Evolutionary conservation across 2,113 vertebrate species (phyloP).

Genomic region (Tyto alba): DNA sequence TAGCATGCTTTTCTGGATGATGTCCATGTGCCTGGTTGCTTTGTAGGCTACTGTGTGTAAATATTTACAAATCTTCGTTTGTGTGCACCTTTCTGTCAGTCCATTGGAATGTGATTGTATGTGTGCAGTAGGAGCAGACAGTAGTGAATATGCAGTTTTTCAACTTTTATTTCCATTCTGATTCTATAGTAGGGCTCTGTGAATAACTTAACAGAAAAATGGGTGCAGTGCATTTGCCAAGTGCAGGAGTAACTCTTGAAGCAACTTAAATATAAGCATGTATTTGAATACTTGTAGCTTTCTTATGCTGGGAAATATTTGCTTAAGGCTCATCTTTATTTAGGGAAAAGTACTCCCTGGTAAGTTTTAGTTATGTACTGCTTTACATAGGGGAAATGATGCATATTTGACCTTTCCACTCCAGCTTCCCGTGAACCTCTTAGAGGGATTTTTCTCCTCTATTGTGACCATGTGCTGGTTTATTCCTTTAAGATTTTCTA

Average conservation of each 20-base stretch:
- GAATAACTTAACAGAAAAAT: neutral
- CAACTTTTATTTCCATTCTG: neutral
- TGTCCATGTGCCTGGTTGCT: neutral
- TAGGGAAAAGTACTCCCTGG: neutral
- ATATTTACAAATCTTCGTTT: neutral
- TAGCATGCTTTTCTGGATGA: neutral
- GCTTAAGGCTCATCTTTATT: neutral
- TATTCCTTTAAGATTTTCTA: neutral
- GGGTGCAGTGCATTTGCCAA: neutral
- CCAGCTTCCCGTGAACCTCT: neutral
- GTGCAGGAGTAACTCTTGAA: neutral
- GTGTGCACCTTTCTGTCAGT: neutral
- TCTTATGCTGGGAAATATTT: neutral
- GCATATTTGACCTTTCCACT: neutral
- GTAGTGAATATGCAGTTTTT: neutral
- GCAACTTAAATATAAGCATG: neutral
- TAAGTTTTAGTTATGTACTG: neutral
- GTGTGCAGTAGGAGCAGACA: neutral
- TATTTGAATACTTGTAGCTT: neutral
- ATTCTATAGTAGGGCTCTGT: neutral
- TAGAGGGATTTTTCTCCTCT: neutral
- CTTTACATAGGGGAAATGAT: neutral
- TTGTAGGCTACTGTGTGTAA: conserved; percentile 6
- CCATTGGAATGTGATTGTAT: neutral
- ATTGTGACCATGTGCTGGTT: neutral